phyloP scores from a whole-genome alignment of 2,888 invertebrate genomes.

The Phortica magna region DNA sequence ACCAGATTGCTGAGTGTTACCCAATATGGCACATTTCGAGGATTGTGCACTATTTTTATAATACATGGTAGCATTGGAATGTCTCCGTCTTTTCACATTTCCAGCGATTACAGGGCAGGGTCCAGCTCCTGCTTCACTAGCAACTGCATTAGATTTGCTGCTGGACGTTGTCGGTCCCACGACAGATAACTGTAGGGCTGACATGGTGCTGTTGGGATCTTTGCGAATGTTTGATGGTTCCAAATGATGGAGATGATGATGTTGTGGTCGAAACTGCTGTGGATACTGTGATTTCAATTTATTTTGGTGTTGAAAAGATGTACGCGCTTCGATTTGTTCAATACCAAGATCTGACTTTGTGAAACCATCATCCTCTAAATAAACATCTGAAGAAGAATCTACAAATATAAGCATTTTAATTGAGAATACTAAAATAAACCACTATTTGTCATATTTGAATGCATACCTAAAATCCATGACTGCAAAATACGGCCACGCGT shows the following conservation, averaged over 20 bases:
- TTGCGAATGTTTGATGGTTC: slow-evolving; percentile 79
- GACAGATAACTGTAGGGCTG: slow-evolving; percentile 81
- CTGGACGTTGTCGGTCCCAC: slow-evolving; percentile 44
- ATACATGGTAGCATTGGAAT: slow-evolving; percentile 77
- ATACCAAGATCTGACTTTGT: slow-evolving; percentile 78
- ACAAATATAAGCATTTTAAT: slow-evolving; percentile 28
- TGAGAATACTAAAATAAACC: not conserved
- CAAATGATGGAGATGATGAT: slow-evolving; percentile 57
- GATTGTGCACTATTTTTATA: slow-evolving; percentile 61
- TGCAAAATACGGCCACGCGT: slow-evolving; percentile 65
- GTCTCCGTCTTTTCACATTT: slow-evolving; percentile 75
- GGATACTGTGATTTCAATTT: slow-evolving; percentile 42
- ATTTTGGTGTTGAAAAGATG: slow-evolving; percentile 32
- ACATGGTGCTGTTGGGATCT: slow-evolving; percentile 83
- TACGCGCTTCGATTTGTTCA: slow-evolving; percentile 68
- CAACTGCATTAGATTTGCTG: slow-evolving; percentile 36
- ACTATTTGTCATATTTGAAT: not conserved
- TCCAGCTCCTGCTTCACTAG: not conserved
- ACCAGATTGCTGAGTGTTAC: slow-evolving; percentile 46
- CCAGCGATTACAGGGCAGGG: not conserved
- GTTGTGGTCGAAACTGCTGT: slow-evolving; percentile 51
- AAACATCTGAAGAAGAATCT: slow-evolving; percentile 77
- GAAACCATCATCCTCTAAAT: slow-evolving; percentile 76
- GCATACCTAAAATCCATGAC: slow-evolving; percentile 69
- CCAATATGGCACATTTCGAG: slow-evolving; percentile 52